Evolutionary conservation across 2,797 vertebrate genomes (phyloP), one percentile per base, ranked within the genome.

Genomic region (Mormyrops attenuatus): DNA sequence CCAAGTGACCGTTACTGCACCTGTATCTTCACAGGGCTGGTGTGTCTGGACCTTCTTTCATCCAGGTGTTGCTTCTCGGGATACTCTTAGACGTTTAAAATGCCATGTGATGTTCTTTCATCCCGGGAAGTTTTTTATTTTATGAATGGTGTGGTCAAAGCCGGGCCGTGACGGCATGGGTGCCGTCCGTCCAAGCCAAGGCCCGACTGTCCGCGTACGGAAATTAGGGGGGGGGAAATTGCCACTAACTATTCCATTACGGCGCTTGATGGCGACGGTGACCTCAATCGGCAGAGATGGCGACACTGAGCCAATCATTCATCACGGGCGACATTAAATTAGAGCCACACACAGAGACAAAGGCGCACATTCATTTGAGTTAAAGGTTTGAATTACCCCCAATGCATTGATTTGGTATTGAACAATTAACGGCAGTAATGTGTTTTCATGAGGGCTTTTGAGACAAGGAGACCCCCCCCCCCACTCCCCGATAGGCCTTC

Each of bases 191-290:
- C 95, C 95, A 96, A 96, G 95, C 96, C 95, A 38, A 94, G 93
- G 94, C 94, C 95, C 91, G 94, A 22, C 94, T 95, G 94, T 95
- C 95, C 90, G 94, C 95, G 95, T 95, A 96, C 95, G 95, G 95
- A 96, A 97, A 97, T 96, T 96, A 96, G 94, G 95, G 95, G 94
- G 94, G 52, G 94, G 95, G 95, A 96, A 96, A 97, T 97, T 96
- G 96, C 95, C 95, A 95, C 96, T 96, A 96, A 97, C 96, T 96
- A 96, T 95, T 96, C 96, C 96, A 96, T 97, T 97, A 97, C 95
- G 93, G 94, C 93, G 94, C 95, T 96, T 95, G 96, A 96, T 96
- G 95, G 96, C 94, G 92, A 94, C 92, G 93, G 94, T 96, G 96
- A 97, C 96, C 96, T 94, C 93, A 38, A 93, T 96, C 95, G 95